Conservation (phyloP, 2,797 vertebrate species). For the Enteromius viviparus region DNA sequence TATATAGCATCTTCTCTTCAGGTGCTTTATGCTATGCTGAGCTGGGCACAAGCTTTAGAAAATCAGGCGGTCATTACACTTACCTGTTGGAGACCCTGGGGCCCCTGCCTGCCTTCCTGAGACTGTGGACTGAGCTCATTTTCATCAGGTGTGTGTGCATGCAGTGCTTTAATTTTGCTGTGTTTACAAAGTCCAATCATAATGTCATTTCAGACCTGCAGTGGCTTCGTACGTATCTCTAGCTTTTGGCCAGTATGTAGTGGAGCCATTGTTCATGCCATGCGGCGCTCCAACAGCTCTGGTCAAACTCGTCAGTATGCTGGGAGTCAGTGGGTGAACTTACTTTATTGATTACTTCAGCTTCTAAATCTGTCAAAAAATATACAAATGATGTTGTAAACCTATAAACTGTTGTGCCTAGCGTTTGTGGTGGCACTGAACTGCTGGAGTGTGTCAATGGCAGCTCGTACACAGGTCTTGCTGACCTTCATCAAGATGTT, state of each 20-base stretch:
- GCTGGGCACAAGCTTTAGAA: conserved; percentile 82
- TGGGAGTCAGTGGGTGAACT: conserved; percentile 83
- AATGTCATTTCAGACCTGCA: conserved; percentile 75
- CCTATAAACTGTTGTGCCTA: conserved; percentile 50
- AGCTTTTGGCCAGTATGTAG: conserved; percentile 86
- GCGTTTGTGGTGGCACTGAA: conserved; percentile 79
- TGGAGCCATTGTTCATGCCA: conserved; percentile 84
- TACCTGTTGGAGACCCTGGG: conserved; percentile 82
- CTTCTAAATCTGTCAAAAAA: background rate
- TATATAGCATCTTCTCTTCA: conserved; percentile 55
- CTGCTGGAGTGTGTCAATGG: conserved; percentile 81
- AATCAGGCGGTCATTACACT: conserved; percentile 80
- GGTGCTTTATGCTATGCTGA: conserved; percentile 84
- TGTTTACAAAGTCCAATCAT: background rate
- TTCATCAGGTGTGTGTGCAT: conserved; percentile 76
- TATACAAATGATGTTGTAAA: background rate
- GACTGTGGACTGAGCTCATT: conserved; percentile 85
- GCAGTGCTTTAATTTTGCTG: background rate
- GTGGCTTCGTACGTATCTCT: conserved; percentile 81
- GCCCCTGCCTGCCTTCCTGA: conserved; percentile 86
- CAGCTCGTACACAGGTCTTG: conserved; percentile 76
- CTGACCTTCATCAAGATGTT: conserved; percentile 79
- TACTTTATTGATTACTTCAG: background rate
- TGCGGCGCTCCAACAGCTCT: conserved; percentile 77
- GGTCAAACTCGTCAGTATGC: conserved; percentile 79